These are phyloP conservation scores for Rhagonycha fulva DNA, from an alignment of 2,888 invertebrate genomes.

Conservation along the genomic window DNA sequence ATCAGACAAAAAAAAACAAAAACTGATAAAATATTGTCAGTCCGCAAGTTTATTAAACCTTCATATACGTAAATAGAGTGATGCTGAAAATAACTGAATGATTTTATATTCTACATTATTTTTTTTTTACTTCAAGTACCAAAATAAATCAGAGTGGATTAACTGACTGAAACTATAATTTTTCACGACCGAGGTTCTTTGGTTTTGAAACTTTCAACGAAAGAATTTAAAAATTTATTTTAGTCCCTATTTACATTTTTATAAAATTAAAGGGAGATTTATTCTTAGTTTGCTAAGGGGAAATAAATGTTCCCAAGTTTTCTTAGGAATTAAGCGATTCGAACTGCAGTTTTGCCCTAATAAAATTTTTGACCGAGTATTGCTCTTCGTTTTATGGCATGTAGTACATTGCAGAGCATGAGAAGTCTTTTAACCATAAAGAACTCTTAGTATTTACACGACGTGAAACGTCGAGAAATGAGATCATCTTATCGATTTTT, in stretches of 20 bases:
- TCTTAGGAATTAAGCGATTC: not conserved
- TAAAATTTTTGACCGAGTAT: not conserved
- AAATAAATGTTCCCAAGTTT: no score
- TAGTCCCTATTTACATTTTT: not conserved
- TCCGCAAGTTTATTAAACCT: not conserved
- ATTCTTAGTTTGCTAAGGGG: no score
- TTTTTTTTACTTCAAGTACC: not conserved
- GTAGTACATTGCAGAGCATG: not conserved
- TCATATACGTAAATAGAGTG: not conserved
- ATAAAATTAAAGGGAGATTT: not conserved
- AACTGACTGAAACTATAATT: not conserved
- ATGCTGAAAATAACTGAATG: not conserved
- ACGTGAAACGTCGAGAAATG: not conserved
- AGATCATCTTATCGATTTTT: not conserved
- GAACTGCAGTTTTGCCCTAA: not conserved
- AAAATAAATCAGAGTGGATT: not conserved
- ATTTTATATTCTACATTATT: not conserved
- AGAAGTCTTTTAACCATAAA: not conserved
- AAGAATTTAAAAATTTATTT: not conserved
- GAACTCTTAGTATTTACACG: not conserved
- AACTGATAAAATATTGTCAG: not conserved
- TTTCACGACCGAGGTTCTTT: not conserved
- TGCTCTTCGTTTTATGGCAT: not conserved
- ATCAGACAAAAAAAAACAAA: not conserved
- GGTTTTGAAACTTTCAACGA: not conserved